Percentiles rank a stretch among this genome's conserved stretches.
Conservation (phyloP, 1,140 invertebrate species). For the Eumeta japonica region DNA sequence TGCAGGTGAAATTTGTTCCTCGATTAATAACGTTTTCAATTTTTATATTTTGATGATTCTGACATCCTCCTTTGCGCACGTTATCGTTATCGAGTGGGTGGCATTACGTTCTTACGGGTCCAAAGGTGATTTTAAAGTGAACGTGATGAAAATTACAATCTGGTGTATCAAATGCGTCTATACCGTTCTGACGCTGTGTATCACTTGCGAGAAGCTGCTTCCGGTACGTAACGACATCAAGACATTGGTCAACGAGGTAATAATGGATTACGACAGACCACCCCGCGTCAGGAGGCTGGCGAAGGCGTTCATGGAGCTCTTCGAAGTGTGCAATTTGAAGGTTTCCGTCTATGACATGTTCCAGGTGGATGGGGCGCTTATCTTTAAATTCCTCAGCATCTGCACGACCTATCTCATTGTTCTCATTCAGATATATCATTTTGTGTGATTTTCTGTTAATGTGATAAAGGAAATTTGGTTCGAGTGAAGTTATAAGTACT, state of each 20-base stretch:
- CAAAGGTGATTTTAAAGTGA: constrained; percentile 4
- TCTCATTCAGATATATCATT: too few relatives aligned
- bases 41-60: constrained; percentile 32
- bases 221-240: constrained; percentile 19
- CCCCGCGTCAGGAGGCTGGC: constrained; percentile 25
- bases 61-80: constrained; percentile 24
- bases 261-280: constrained; percentile 31
- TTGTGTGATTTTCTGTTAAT: too few relatives aligned
- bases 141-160: constrained; percentile 18
- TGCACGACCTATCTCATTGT: constrained; percentile 33
- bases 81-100: constrained; percentile 29
- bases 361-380: constrained; percentile 27
- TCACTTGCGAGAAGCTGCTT: constrained; percentile 25
- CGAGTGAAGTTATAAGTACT: too few relatives aligned
- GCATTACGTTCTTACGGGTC: constrained; percentile 22
- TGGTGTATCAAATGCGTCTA: constrained; percentile 23
- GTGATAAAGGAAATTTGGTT: too few relatives aligned
- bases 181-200: constrained; percentile 22
- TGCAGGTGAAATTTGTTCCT: constrained; percentile 20
- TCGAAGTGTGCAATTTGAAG: constrained; percentile 28
- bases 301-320: constrained; percentile 33
- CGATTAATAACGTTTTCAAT: constrained; percentile 29
- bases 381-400: constrained; percentile 31
- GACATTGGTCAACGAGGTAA: constrained; percentile 27
- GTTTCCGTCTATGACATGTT: constrained; percentile 32